Base-by-base conservation (phyloP, 2,113 vertebrate genomes). In the Globicephala melas region DNA sequence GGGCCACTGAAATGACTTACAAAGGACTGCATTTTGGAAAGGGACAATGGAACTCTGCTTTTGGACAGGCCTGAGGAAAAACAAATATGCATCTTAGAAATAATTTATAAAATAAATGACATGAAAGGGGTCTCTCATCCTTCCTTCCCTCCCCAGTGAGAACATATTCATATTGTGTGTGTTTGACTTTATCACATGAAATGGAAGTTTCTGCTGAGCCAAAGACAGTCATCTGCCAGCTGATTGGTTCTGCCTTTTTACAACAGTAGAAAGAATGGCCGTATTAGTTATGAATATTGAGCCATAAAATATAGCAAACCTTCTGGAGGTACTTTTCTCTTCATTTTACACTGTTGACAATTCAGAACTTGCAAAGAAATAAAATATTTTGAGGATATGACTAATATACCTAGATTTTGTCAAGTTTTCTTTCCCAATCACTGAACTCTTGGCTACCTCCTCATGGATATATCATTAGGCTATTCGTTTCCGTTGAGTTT, bases 111-210 rank as follows among this genome's bases (percentile, higher is more conserved):
- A 60, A n/a, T 65, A 63, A 31, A 18, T 71, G n/a, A 41, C 65
- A 90, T 88, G 85, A 95, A 97, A 83, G 55, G 41, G 17, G 67
- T 86, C 87, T 97, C 79, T 95, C 20, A 85, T 58, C 44, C 60
- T 8, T 82, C 80, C 96, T 68, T 73, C 11, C 33, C 50, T 96
- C 47, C n/a, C 86, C 89, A 97, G 63, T 81, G 91, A 92, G 85
- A 92, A 41, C 89, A 88, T 41, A 97, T 23, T 94, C 89, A 96
- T 67, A 68, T 80, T 95, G 18, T 84, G 1, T 67, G 83, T 91
- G 92, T 83, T 93, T 86, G 92, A 97, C 77, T 96, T 97, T 96
- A 96, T 92, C 97, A 90, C 14, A 89, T 96, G 89, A 94, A 77
- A 90, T 74, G 55, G 17, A 96, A 94, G 31, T 81, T 92, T 89